Evolutionary conservation across 2,888 invertebrate genomes (phyloP).

Genomic region (Lasioglossum leucozonium): DNA sequence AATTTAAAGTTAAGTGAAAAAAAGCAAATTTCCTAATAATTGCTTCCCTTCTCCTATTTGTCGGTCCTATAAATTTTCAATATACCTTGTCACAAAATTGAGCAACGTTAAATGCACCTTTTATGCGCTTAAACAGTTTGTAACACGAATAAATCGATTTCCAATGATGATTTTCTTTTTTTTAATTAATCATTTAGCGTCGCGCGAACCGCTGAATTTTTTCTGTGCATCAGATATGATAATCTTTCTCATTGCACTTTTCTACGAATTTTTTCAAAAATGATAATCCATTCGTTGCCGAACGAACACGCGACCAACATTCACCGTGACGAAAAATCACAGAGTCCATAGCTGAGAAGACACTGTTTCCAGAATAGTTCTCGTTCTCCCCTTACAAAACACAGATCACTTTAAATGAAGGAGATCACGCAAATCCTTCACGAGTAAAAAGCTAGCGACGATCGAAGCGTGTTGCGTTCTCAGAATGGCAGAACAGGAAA

Average conservation of each 20-base stretch:
- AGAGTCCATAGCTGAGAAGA: background rate
- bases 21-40: background rate
- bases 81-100: background rate
- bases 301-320: background rate
- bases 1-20: background rate
- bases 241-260: background rate
- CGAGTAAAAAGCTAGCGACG: slow-evolving; percentile 38
- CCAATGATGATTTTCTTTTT: background rate
- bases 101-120: background rate
- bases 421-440: slow-evolving; percentile 31
- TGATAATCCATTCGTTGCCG: background rate
- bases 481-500: slow-evolving; percentile 54
- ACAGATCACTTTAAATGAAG: slow-evolving; percentile 25
- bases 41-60: background rate
- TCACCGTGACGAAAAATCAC: background rate
- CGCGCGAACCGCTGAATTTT: background rate
- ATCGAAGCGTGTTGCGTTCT: slow-evolving; percentile 24
- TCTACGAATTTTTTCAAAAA: background rate
- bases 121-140: background rate
- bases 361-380: background rate
- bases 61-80: too few relatives aligned
- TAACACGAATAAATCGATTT: background rate
- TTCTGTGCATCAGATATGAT: background rate
- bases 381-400: background rate
- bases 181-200: background rate